A percentile compares a stretch with the other conserved stretches of the same genome.
Evolutionary conservation across 2,888 invertebrate genomes (phyloP).

Genomic region (Copidosoma aretas): DNA sequence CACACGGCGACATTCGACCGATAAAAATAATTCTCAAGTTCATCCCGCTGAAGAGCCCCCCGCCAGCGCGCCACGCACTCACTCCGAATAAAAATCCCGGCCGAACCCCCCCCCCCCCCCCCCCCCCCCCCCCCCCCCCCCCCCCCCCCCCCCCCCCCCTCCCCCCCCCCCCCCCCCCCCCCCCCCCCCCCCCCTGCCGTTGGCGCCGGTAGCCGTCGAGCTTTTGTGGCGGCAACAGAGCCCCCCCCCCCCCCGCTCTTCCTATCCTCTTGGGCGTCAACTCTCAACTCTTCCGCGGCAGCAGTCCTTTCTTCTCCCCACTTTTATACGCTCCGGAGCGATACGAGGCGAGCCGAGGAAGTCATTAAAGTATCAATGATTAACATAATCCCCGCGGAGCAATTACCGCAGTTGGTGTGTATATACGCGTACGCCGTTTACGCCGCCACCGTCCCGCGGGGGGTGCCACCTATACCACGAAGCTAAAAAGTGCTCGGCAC

Average conservation of each 20-base stretch:
- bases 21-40: no score
- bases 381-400: slow-evolving; percentile 40
- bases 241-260: neutral
- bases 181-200: neutral
- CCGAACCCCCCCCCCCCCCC: neutral
- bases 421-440: slow-evolving; percentile 30
- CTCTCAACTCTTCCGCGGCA: slow-evolving; percentile 1
- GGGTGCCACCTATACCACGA: no score
- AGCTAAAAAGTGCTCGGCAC: slow-evolving; percentile 35
- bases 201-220: neutral
- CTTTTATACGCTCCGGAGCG: slow-evolving; percentile 17
- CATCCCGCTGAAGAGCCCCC: no score
- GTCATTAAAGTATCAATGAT: slow-evolving; percentile 42
- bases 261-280: slow-evolving; percentile 20
- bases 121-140: neutral
- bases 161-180: neutral
- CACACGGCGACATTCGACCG: no score
- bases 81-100: neutral
- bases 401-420: slow-evolving; percentile 35
- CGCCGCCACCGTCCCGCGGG: slow-evolving; percentile 1
- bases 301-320: slow-evolving; percentile 31
- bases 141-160: neutral
- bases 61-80: no score
- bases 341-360: slow-evolving; percentile 21
- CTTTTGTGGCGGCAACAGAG: no score